A percentile compares a stretch with the other conserved stretches of the same genome.
These are phyloP conservation scores for Petrolisthes cinctipes DNA, from an alignment of 2,888 invertebrate genomes.

Conservation along the genomic window DNA sequence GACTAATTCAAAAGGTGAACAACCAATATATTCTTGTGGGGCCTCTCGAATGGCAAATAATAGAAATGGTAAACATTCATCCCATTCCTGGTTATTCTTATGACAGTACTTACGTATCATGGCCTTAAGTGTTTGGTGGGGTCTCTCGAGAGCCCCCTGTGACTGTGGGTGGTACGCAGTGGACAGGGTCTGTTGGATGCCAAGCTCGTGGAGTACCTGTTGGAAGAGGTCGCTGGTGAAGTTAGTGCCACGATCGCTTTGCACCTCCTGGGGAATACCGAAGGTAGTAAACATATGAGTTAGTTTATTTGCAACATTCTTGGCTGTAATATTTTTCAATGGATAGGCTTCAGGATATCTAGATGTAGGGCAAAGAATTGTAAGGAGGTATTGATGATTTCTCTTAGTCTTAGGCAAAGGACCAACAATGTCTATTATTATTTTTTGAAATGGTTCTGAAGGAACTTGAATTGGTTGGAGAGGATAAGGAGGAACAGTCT, in stretches of 20 bases:
- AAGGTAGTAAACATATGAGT: background rate
- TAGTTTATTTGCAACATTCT: background rate
- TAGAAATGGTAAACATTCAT: background rate
- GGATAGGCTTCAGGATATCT: slow-evolving; percentile 35
- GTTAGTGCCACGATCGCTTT: slow-evolving; percentile 28
- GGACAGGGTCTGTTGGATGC: background rate
- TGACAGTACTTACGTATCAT: background rate
- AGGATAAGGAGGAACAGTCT: background rate
- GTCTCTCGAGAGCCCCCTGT: slow-evolving; percentile 21
- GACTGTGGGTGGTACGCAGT: slow-evolving; percentile 24
- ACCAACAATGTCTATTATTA: slow-evolving; percentile 30
- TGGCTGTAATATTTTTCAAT: background rate
- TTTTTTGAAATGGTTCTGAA: slow-evolving; percentile 13
- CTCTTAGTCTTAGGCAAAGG: slow-evolving; percentile 19
- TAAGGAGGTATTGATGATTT: slow-evolving; percentile 26
- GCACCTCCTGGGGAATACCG: slow-evolving; percentile 17
- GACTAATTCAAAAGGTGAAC: slow-evolving; percentile 5
- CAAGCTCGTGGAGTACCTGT: background rate
- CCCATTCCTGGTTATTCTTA: background rate
- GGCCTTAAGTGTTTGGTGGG: slow-evolving; percentile 10
- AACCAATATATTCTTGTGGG: slow-evolving; percentile 21
- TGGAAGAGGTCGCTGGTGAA: slow-evolving; percentile 28
- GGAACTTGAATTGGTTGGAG: slow-evolving; percentile 15
- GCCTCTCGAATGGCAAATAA: slow-evolving; percentile 21
- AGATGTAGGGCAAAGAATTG: slow-evolving; percentile 24